These are phyloP conservation scores for Cephalopachus bancanus DNA, from an alignment of 2,797 vertebrate genomes.

Conservation along the genomic window DNA sequence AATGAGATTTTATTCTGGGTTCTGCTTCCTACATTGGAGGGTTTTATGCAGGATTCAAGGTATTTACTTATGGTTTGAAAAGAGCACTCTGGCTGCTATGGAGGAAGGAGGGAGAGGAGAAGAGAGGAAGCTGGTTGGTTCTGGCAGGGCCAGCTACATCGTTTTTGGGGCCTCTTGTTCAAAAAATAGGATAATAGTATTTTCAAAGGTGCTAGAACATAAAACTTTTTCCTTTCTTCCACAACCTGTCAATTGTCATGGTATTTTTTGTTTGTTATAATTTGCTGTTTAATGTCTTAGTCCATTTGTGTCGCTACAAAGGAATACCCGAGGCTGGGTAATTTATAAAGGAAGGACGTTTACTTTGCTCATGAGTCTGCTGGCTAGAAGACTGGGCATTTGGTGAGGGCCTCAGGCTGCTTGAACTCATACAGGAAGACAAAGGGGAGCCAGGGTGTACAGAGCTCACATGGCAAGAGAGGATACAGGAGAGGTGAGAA, in stretches of 20 bases:
- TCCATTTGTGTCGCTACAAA: background rate
- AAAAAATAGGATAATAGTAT: background rate
- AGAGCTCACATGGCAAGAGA: too few species aligned
- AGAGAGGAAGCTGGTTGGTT: background rate
- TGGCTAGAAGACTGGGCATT: too few species aligned
- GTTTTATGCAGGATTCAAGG: background rate
- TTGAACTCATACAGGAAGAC: too few species aligned
- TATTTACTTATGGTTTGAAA: background rate
- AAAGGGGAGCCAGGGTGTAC: too few species aligned
- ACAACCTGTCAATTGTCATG: background rate
- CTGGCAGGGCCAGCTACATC: background rate
- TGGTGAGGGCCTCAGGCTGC: too few species aligned
- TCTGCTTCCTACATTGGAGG: background rate
- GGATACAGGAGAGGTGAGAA: too few species aligned
- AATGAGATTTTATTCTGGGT: background rate
- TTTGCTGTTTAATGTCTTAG: background rate
- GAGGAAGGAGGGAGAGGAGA: background rate
- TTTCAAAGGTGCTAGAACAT: background rate
- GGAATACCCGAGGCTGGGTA: background rate
- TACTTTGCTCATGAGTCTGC: too few species aligned
- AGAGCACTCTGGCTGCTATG: background rate
- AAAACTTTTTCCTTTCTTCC: background rate
- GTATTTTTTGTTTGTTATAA: background rate
- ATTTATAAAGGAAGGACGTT: too few species aligned
- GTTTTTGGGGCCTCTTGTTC: background rate